Base-by-base conservation (phyloP, 2,113 vertebrate species). In the Parotia lawesii region DNA sequence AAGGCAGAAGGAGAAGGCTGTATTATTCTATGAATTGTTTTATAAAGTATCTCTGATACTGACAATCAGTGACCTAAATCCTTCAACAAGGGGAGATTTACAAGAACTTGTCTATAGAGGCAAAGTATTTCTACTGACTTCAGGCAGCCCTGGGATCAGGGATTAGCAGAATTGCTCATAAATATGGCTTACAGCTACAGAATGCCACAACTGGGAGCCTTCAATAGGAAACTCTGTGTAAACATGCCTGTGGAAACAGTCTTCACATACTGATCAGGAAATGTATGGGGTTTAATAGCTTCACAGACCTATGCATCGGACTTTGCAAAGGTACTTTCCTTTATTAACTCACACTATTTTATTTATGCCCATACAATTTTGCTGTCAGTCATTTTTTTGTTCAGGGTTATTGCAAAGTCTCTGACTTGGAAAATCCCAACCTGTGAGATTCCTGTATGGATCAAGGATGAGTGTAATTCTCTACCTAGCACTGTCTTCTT, bases 61-160 rank as follows among this genome's bases (percentile, higher is more conserved):
- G 96, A 97, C 96, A 97, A 97, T 97, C 95, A 96, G 92, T 92
- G 95, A 98, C 95, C 95, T 97, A 98, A 98, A 98, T 98, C 96
- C 88, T 97, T 94, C 5, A 37, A 97, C 95, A 97, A 97, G 93
- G 72, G 96, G 97, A 98, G 97, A 98, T 98, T 98, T 98, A 97
- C 92, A 97, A 96, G 96, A 94, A 92, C 93, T 93, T 96, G 92
- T 96, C 97, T 96, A 61, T 35, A 85, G 97, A 96, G 94, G 93
- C 29, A 37, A 95, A 96, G 70, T 95, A 80, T 94, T 97, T 96
- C 96, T 85, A 82, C 71, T 86, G 96, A 95, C 85, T 94, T 85
- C 76, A 96, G 79, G 83, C 89, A 94, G 92, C 85, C 53, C 78
- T 96, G 94, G 95, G 95, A 96, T 81, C 85, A 94, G 70, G 93